These are phyloP conservation scores for Anguilla anguilla DNA, from an alignment of 2,797 vertebrate species.

Conservation along the genomic window DNA sequence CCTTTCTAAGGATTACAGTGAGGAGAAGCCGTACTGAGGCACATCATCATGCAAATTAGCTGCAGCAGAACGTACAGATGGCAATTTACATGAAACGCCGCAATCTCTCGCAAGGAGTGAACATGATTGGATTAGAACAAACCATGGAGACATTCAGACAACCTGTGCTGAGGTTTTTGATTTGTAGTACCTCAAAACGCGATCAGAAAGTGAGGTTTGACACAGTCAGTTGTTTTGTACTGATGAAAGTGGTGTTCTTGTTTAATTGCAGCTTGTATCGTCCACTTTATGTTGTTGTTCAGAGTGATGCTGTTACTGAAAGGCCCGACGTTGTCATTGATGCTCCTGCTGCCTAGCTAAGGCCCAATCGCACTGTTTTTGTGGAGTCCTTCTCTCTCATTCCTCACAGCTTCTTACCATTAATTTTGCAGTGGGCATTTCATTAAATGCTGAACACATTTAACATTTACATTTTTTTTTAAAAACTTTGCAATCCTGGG, in stretches of 20 bases:
- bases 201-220: neutral
- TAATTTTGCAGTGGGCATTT: neutral
- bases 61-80: neutral
- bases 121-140: neutral
- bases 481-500: too few relatives aligned
- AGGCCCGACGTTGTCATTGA: neutral
- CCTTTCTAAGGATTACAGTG: neutral
- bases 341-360: neutral
- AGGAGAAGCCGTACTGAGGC: neutral
- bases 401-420: neutral
- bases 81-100: neutral
- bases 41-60: conserved; percentile 13
- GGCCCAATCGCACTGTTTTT: neutral
- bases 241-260: neutral
- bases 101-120: neutral
- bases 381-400: neutral
- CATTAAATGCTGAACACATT: neutral
- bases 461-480: neutral
- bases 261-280: neutral
- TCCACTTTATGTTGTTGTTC: neutral
- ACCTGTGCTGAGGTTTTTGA: neutral
- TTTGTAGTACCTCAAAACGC: neutral
- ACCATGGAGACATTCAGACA: neutral
- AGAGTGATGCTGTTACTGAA: neutral
- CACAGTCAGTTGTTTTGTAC: neutral